These are phyloP conservation scores for Leptestheria dahalacensis DNA, from an alignment of 1,140 invertebrate genomes.

Conservation along the genomic window DNA sequence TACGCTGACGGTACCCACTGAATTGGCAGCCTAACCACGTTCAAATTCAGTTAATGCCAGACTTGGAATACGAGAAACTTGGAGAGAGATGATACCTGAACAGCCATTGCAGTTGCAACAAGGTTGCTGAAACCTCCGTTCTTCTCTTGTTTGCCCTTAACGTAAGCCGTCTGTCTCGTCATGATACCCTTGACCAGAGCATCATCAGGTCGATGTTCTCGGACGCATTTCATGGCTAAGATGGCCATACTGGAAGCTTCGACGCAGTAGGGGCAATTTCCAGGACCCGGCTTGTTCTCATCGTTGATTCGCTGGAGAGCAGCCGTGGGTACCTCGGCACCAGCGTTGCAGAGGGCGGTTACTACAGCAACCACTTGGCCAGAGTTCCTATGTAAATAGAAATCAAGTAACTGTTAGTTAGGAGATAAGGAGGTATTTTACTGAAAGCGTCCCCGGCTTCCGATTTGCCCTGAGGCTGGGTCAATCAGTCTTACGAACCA, in stretches of 20 bases:
- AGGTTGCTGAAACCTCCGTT: slow-evolving; percentile 15
- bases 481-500: too few species aligned
- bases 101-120: slow-evolving; percentile 9
- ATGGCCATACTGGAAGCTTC: slow-evolving; percentile 16
- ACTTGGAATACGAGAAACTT: too few species aligned
- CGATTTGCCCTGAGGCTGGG: too few species aligned
- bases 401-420: background rate
- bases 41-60: background rate
- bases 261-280: slow-evolving; percentile 14
- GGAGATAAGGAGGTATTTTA: background rate
- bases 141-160: slow-evolving; percentile 16
- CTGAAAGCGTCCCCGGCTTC: too few species aligned
- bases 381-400: slow-evolving; percentile 10
- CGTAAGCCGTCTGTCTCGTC: slow-evolving; percentile 14
- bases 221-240: slow-evolving; percentile 15
- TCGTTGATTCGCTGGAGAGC: slow-evolving; percentile 15
- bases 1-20: slow-evolving; percentile 10
- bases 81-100: slow-evolving; percentile 12
- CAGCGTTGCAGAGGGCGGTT: slow-evolving; percentile 15
- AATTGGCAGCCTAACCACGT: slow-evolving; percentile 15
- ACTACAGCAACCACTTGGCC: slow-evolving; percentile 11
- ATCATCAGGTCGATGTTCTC: background rate
- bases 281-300: slow-evolving; percentile 13
- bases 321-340: slow-evolving; percentile 3
- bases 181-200: slow-evolving; percentile 3